Conservation (phyloP, 2,113 vertebrate species). For the Acanthisitta chloris region DNA sequence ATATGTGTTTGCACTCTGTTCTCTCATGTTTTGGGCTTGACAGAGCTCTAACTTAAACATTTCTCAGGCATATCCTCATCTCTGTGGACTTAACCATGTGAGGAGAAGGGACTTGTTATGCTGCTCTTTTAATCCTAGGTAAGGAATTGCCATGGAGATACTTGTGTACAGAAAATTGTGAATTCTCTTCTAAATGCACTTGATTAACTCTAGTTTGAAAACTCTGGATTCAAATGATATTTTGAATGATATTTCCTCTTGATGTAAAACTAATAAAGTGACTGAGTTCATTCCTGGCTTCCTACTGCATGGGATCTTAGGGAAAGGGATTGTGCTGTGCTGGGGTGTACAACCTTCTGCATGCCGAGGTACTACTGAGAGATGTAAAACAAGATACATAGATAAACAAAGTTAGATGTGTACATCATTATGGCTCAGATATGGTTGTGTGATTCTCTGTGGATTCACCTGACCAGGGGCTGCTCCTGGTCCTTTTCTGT, state of each 20-base stretch:
- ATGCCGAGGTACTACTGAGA: fast-evolving
- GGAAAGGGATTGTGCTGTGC: background rate
- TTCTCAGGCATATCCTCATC: background rate
- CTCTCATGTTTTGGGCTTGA: background rate
- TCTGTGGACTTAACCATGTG: background rate
- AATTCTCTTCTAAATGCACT: background rate
- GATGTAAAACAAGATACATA: background rate
- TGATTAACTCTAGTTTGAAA: conserved; percentile 18
- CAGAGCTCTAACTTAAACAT: background rate
- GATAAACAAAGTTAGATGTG: no score
- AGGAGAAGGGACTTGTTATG: background rate
- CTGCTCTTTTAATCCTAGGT: background rate
- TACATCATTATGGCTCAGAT: background rate
- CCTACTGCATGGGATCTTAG: background rate
- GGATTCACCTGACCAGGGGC: background rate
- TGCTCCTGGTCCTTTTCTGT: background rate
- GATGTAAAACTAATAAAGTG: conserved; percentile 46
- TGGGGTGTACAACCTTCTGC: background rate
- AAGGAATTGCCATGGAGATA: background rate
- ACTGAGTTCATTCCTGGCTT: background rate
- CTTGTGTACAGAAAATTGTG: background rate
- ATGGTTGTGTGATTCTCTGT: background rate
- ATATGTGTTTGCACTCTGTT: background rate
- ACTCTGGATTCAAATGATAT: background rate
- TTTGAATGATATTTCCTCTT: background rate